Evolutionary conservation across 2,888 invertebrate species (phyloP).

Genomic region (Cephus pygmeus): DNA sequence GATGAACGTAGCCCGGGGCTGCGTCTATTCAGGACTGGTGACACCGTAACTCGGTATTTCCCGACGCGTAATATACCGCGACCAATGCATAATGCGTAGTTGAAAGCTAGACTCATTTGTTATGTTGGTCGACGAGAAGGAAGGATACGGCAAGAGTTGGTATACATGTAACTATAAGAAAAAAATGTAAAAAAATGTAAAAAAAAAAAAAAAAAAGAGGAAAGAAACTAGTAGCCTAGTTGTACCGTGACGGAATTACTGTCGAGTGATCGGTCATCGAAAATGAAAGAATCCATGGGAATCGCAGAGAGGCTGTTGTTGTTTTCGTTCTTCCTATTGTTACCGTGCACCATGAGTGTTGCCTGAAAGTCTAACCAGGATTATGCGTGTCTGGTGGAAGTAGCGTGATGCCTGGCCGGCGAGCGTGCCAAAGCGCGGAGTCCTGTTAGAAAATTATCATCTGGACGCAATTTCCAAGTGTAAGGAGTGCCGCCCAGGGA

Average conservation of each 20-base stretch:
- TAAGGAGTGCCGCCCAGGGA: constrained; percentile 46
- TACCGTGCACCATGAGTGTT: background rate
- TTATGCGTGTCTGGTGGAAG: background rate
- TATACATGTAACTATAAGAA: background rate
- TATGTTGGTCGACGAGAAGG: constrained; percentile 28
- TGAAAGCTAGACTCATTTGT: constrained; percentile 42
- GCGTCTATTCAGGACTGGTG: constrained; percentile 35
- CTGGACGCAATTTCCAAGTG: constrained; percentile 40
- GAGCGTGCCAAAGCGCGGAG: no score
- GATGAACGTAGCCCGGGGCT: background rate
- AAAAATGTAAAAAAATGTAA: background rate
- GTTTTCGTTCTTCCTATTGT: background rate
- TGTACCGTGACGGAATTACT: background rate
- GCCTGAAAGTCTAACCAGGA: background rate
- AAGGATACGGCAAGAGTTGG: constrained; percentile 35
- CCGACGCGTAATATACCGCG: constrained; percentile 40
- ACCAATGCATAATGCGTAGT: constrained; percentile 43
- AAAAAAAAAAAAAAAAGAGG: background rate
- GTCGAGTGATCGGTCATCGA: background rate
- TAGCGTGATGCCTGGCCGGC: background rate
- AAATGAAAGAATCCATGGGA: background rate
- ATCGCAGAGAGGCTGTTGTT: background rate
- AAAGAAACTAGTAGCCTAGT: background rate
- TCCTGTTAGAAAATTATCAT: background rate
- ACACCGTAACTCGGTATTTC: constrained; percentile 44